phyloP scores from a whole-genome alignment of 2,797 vertebrate species.

The Taeniopygia guttata region DNA sequence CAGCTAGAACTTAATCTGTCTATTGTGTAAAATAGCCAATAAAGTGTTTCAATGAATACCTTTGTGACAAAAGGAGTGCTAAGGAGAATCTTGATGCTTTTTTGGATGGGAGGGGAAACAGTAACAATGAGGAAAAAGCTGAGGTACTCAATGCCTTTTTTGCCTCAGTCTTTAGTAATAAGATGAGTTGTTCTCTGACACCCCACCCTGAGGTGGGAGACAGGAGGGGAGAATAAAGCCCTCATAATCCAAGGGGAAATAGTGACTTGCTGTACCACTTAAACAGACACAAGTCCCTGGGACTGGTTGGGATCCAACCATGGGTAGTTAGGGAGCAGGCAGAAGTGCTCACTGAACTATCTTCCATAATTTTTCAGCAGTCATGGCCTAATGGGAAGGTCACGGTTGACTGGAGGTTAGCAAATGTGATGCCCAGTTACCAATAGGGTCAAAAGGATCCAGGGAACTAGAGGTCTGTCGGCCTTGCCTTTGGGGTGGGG shows the following conservation, averaged over 20 bases:
- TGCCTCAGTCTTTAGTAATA: background rate
- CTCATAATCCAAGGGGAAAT: background rate
- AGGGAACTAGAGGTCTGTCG: background rate
- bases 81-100: background rate
- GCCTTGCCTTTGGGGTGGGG: background rate
- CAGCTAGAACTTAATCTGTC: background rate
- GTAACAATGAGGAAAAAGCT: background rate
- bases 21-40: background rate
- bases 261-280: background rate
- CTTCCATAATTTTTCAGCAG: background rate
- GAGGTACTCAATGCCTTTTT: background rate
- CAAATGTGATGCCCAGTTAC: background rate
- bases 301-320: background rate
- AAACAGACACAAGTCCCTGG: background rate
- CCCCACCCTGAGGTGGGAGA: background rate
- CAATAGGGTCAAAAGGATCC: fast-evolving
- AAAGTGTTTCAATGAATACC: background rate
- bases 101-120: background rate
- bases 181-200: background rate
- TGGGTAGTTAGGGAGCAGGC: background rate
- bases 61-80: background rate
- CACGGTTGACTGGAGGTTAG: background rate
- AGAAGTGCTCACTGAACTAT: background rate
- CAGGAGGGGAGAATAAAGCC: background rate
- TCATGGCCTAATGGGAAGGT: background rate